phyloP scores from a whole-genome alignment of 2,113 vertebrate genomes.

The Geococcyx californianus region DNA sequence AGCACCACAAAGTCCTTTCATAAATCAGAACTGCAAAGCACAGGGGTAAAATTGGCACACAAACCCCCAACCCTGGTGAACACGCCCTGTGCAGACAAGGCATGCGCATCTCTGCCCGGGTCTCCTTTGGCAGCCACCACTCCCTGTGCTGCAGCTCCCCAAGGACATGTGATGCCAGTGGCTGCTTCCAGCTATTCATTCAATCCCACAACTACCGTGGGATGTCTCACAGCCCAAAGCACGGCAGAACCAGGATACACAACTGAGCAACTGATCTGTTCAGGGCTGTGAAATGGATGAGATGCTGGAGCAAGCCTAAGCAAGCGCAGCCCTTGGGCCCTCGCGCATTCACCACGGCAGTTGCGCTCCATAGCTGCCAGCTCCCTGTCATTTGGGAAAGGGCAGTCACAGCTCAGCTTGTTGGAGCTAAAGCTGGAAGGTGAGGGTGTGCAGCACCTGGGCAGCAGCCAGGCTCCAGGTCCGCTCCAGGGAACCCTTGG shows the following conservation, averaged over 20 bases:
- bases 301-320: not conserved
- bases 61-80: not conserved
- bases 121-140: not conserved
- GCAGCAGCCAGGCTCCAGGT: not conserved
- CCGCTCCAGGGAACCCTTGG: not conserved
- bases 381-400: not conserved
- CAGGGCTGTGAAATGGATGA: not conserved
- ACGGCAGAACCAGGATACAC: fast-evolving
- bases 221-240: not conserved
- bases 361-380: not conserved
- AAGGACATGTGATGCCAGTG: fast-evolving
- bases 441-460: not conserved
- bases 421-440: fast-evolving
- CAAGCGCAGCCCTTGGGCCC: not conserved
- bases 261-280: fast-evolving
- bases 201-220: fast-evolving
- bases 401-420: fast-evolving
- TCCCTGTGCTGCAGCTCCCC: not conserved
- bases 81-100: fast-evolving
- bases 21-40: not conserved
- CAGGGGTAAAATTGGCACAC: not conserved
- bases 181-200: not conserved
- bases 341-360: fast-evolving
- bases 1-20: not conserved
- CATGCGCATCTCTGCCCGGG: not conserved